Percentiles rank a stretch among this genome's conserved stretches.
phyloP scores from a whole-genome alignment of 2,888 invertebrate species.

The Sesia bembeciformis region DNA sequence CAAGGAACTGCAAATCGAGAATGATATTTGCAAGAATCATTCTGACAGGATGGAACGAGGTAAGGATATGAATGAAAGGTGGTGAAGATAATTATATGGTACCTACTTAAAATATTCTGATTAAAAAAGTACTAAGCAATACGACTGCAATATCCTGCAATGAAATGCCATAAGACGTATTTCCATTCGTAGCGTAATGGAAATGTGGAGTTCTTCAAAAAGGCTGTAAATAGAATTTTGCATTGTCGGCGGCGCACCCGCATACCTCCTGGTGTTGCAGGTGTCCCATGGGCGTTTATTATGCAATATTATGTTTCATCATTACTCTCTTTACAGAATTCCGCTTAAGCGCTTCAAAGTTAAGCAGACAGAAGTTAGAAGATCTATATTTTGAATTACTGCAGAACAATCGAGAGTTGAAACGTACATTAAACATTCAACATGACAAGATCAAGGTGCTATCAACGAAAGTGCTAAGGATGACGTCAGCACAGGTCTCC shows the following conservation, averaged over 20 bases:
- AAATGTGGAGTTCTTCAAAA: too few species aligned
- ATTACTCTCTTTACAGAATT: conserved; percentile 20
- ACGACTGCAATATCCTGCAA: too few species aligned
- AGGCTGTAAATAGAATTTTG: too few species aligned
- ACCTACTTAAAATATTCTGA: neutral
- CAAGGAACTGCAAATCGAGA: neutral
- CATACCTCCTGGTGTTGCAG: too few species aligned
- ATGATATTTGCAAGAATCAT: conserved; percentile 19
- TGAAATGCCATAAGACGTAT: too few species aligned
- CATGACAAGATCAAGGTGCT: conserved; percentile 61
- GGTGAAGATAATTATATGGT: neutral
- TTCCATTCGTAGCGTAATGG: too few species aligned
- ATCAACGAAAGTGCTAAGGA: conserved; percentile 40
- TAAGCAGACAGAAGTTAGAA: conserved; percentile 77
- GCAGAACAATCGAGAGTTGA: conserved; percentile 76
- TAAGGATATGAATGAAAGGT: conserved; percentile 8
- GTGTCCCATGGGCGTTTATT: too few species aligned
- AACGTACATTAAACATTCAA: conserved; percentile 75
- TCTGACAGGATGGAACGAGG: conserved; percentile 25
- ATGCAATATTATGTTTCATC: too few species aligned
- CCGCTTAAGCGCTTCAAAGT: conserved; percentile 58
- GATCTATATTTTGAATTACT: conserved; percentile 77
- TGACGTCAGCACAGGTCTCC: conserved; percentile 11
- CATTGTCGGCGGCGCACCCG: too few species aligned
- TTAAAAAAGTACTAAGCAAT: neutral